Evolutionary conservation across 2,113 vertebrate genomes (phyloP).

Genomic region (Campylomormyrus tamandua): DNA sequence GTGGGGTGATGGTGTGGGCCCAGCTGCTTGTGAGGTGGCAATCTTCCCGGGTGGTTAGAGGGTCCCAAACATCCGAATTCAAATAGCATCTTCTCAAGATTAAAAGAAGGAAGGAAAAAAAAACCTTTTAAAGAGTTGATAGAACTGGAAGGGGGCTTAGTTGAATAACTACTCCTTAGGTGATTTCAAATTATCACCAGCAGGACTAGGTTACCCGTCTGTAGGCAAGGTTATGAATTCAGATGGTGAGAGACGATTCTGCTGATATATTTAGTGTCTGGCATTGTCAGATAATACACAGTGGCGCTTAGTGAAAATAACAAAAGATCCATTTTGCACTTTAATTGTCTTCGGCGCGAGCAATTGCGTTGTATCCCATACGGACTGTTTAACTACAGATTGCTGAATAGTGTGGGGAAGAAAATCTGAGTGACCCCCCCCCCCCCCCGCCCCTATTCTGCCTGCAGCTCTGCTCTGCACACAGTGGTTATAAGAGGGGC

Average conservation of each 20-base stretch:
- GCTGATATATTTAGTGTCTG: not conserved
- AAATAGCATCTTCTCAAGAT: slow-evolving; percentile 5
- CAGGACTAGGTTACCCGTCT: not conserved
- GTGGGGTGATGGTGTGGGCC: not conserved
- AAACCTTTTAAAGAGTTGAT: not conserved
- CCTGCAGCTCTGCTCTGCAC: not conserved
- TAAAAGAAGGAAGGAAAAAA: not conserved
- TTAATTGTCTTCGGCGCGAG: not conserved
- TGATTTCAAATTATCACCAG: slow-evolving; percentile 10
- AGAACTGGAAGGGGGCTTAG: not conserved
- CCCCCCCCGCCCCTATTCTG: not conserved
- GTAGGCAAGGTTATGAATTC: slow-evolving; percentile 13
- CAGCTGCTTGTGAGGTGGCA: not conserved
- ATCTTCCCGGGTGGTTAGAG: slow-evolving; percentile 11
- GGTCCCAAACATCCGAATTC: not conserved
- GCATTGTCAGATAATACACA: not conserved
- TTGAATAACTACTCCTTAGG: slow-evolving; percentile 3
- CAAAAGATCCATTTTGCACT: not conserved
- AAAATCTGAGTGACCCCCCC: not conserved
- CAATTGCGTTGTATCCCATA: not conserved
- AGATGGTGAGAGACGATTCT: not conserved
- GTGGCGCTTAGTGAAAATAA: not conserved
- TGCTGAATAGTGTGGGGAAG: not conserved
- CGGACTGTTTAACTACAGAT: not conserved
- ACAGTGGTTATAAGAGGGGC: not conserved